A percentile compares a stretch with the other conserved stretches of the same genome.
These are phyloP conservation scores for Melanotaenia trifasciata DNA, from an alignment of 2,797 vertebrate genomes.

Conservation along the genomic window DNA sequence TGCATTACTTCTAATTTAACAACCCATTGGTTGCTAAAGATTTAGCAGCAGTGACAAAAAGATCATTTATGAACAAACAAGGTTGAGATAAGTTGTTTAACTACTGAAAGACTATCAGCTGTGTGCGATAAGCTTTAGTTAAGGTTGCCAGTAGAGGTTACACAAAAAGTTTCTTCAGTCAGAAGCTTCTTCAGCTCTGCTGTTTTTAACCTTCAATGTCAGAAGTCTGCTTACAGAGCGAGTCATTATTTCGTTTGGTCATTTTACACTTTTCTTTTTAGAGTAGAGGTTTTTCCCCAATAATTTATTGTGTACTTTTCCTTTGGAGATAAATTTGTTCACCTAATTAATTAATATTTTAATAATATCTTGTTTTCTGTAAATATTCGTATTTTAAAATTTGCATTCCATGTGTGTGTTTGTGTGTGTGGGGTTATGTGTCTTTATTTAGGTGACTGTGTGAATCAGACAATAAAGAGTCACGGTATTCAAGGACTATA, in stretches of 20 bases:
- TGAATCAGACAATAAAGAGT: slow-evolving; percentile 89
- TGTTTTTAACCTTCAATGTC: not conserved
- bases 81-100: not conserved
- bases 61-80: not conserved
- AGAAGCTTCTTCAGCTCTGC: not conserved
- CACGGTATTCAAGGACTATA: slow-evolving; percentile 93
- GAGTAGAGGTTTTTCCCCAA: not conserved
- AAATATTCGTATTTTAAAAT: not conserved
- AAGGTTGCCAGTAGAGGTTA: not conserved
- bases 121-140: not conserved
- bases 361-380: not conserved
- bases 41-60: not conserved
- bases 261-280: not conserved
- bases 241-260: not conserved
- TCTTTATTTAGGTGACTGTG: slow-evolving; percentile 88
- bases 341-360: not conserved
- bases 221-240: not conserved
- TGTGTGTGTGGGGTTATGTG: slow-evolving; percentile 8
- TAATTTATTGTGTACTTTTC: not conserved
- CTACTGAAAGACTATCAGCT: not conserved
- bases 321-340: not conserved
- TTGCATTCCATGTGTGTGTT: not conserved
- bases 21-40: not conserved
- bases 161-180: not conserved
- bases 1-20: not conserved